phyloP scores from a whole-genome alignment of 2,113 vertebrate genomes.

The Rattus norvegicus region GRCr8 NC_086030.1:46305001-46305500 shows the following conservation, averaged over 20 bases:
- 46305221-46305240: not conserved
- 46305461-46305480: not conserved
- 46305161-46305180: not conserved
- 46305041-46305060: not conserved
- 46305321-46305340: conserved; percentile 14
- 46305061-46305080: not conserved
- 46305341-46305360: not conserved
- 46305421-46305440: not conserved
- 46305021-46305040: not conserved
- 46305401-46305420: not conserved
- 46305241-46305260: conserved; percentile 46
- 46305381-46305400: not conserved
- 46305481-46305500: too few relatives aligned
- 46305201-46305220: conserved; percentile 4
- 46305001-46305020: not conserved
- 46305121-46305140: not conserved
- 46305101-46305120: conserved; percentile 17
- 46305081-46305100: not conserved
- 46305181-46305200: not conserved
- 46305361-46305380: not conserved
- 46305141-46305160: conserved; percentile 4
- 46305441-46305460: not conserved
- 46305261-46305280: not conserved
- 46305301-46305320: conserved; percentile 42
- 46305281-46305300: conserved; percentile 26